phyloP scores from a whole-genome alignment of 2,888 invertebrate genomes.

The Erebia ligea region DNA sequence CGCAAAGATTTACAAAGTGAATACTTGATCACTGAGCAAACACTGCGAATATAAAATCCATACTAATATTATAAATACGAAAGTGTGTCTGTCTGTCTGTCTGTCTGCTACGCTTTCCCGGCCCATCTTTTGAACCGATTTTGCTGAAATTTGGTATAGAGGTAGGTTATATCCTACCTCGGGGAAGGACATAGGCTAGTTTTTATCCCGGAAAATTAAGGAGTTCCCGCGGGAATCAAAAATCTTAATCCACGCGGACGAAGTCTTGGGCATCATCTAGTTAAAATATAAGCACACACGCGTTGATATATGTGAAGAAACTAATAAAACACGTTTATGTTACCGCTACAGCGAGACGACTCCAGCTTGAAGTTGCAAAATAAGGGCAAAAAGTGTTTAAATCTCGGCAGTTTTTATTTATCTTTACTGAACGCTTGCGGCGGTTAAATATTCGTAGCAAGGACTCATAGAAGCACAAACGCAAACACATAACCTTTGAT shows the following conservation, averaged over 20 bases:
- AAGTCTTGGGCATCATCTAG: too few species aligned
- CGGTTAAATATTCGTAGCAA: slow-evolving; percentile 74
- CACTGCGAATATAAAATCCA: slow-evolving; percentile 2
- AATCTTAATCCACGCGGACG: too few species aligned
- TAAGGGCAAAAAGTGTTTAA: slow-evolving; percentile 73
- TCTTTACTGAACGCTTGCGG: slow-evolving; percentile 68
- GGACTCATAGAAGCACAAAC: slow-evolving; percentile 66
- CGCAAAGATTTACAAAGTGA: neutral
- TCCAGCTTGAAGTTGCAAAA: slow-evolving; percentile 43
- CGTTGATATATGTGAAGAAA: neutral
- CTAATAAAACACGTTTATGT: slow-evolving; percentile 24
- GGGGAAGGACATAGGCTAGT: too few species aligned
- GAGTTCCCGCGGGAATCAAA: too few species aligned
- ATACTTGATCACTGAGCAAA: slow-evolving; percentile 8
- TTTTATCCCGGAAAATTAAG: too few species aligned
- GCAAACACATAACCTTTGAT: slow-evolving; percentile 76
- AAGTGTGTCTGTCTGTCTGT: too few species aligned
- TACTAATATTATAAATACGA: too few species aligned
- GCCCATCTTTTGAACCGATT: too few species aligned
- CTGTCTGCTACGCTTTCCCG: too few species aligned
- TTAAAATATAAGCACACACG: neutral
- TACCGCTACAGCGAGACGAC: slow-evolving; percentile 36
- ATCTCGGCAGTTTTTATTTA: slow-evolving; percentile 73
- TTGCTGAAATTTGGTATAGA: too few species aligned
- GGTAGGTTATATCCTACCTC: too few species aligned